Conservation (phyloP, 2,888 invertebrate genomes). For the Agrotis puta region DNA sequence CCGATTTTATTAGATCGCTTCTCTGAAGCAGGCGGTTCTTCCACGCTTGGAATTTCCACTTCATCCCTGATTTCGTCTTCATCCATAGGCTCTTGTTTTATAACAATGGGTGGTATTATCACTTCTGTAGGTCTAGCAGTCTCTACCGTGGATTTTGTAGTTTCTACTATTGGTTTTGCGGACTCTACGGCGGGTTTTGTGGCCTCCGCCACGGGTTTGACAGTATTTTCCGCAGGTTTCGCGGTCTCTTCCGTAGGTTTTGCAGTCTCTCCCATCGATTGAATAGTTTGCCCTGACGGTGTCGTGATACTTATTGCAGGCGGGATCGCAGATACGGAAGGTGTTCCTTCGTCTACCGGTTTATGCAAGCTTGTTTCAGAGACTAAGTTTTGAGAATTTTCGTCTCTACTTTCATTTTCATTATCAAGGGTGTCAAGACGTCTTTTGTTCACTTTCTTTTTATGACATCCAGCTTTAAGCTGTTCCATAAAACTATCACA, state of each 20-base stretch:
- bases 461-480: conserved; percentile 91
- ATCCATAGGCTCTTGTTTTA: conserved; percentile 85
- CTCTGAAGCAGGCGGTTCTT: conserved; percentile 37
- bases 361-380: conserved; percentile 50
- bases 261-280: neutral
- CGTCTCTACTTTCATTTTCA: conserved; percentile 72
- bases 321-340: conserved; percentile 43
- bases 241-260: conserved; percentile 2
- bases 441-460: conserved; percentile 91
- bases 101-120: conserved; percentile 56
- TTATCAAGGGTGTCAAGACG: conserved; percentile 78
- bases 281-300: conserved; percentile 23
- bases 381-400: conserved; percentile 54
- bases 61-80: conserved; percentile 75
- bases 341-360: conserved; percentile 39
- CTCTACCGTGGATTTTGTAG: conserved; percentile 22
- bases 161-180: neutral
- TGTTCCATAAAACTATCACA: conserved; percentile 96
- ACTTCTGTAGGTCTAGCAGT: conserved; percentile 1
- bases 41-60: conserved; percentile 41
- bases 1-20: conserved; percentile 68
- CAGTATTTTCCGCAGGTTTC: neutral
- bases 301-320: neutral
- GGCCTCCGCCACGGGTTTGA: neutral
- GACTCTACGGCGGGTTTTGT: conserved; percentile 2